Percentiles rank a stretch among this genome's conserved stretches.
Conservation (phyloP, 1,140 invertebrate genomes). For the Maconellicoccus hirsutus region DNA sequence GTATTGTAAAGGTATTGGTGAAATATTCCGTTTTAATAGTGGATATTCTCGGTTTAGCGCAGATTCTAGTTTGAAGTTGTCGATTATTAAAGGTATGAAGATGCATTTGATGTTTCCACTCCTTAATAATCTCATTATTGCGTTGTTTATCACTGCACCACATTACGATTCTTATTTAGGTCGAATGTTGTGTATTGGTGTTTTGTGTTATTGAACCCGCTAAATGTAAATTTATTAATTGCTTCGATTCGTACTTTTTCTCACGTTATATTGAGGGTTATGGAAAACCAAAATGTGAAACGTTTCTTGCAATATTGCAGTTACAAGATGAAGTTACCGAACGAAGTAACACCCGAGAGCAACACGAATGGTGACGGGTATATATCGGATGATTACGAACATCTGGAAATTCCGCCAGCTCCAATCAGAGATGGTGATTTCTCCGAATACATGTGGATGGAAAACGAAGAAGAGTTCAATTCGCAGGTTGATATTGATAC, state of each 20-base stretch:
- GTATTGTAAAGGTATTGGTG: too few species aligned
- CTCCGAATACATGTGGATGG: constrained; percentile 84
- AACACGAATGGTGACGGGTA: neutral
- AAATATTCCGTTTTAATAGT: too few species aligned
- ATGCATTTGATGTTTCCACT: too few species aligned
- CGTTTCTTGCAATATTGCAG: neutral
- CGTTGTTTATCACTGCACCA: neutral
- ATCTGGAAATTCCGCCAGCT: neutral
- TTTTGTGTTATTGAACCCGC: neutral
- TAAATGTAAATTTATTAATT: neutral
- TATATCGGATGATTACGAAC: neutral
- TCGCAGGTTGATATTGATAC: constrained; percentile 47
- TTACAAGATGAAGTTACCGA: neutral
- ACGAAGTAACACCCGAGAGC: neutral
- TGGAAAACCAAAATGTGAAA: neutral
- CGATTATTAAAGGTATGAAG: too few species aligned
- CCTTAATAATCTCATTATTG: neutral
- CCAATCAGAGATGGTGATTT: constrained; percentile 56
- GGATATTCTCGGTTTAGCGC: neutral
- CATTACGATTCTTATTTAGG: neutral
- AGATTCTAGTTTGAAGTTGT: too few species aligned
- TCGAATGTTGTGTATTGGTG: constrained; percentile 3
- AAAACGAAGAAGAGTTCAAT: constrained; percentile 79
- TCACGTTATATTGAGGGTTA: neutral
- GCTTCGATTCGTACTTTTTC: too few species aligned